These are phyloP conservation scores for Procambarus clarkii DNA, from an alignment of 1,140 invertebrate species.

Conservation along the genomic window DNA sequence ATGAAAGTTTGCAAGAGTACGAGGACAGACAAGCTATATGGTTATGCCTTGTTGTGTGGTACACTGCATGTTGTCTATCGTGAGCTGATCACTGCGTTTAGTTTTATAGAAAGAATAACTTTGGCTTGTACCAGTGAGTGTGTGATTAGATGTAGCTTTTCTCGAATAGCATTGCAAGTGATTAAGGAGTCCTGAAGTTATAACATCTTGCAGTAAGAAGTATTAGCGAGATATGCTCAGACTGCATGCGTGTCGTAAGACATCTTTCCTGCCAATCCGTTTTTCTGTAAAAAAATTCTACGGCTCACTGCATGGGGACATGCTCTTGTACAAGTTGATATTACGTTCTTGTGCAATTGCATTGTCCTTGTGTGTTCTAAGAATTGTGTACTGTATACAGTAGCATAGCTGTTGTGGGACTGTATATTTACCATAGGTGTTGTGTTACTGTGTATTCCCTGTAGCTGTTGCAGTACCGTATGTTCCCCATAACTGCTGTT, in stretches of 20 bases:
- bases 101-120: not conserved
- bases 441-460: not conserved
- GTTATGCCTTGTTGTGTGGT: constrained; percentile 21
- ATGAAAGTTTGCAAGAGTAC: not conserved
- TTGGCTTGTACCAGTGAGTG: not conserved
- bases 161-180: not conserved
- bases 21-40: not conserved
- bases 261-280: not conserved
- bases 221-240: not conserved
- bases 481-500: not conserved
- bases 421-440: too few species aligned
- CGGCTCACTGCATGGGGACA: not conserved
- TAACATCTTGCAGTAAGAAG: not conserved
- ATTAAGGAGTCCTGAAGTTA: not conserved
- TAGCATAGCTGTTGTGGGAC: not conserved
- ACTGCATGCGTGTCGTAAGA: not conserved
- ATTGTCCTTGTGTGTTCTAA: not conserved
- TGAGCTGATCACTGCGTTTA: not conserved
- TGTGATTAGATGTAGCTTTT: not conserved
- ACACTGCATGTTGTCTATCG: constrained; percentile 6
- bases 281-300: not conserved
- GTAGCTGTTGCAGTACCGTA: not conserved
- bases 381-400: not conserved
- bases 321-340: not conserved
- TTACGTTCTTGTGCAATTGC: not conserved